Evolutionary conservation across 2,113 vertebrate genomes (phyloP).

Genomic region (Eudyptes chrysolophus): DNA sequence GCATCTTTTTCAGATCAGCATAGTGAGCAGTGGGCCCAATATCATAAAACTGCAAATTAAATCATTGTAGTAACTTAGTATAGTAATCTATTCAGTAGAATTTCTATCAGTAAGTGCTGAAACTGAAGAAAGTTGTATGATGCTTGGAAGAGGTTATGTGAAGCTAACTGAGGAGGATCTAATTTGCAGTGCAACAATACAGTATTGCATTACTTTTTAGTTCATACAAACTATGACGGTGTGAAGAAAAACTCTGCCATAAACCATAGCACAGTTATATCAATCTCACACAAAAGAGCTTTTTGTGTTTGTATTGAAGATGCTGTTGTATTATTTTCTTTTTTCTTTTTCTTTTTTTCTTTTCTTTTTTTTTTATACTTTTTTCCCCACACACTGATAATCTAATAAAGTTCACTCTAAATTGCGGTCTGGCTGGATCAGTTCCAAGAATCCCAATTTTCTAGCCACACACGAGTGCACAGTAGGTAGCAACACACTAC

Average conservation of each 20-base stretch:
- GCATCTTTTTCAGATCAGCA: constrained; percentile 3
- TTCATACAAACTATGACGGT: background rate
- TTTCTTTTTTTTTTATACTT: background rate
- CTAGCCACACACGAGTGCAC: background rate
- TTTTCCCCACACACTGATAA: background rate
- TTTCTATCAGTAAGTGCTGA: background rate
- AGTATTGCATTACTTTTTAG: background rate
- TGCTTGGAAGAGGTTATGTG: constrained; percentile 7
- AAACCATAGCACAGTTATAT: background rate
- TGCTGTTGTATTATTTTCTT: background rate
- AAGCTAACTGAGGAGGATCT: background rate
- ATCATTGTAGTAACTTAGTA: background rate
- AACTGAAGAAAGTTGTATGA: background rate
- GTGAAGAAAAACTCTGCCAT: background rate
- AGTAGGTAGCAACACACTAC: background rate
- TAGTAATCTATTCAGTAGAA: background rate
- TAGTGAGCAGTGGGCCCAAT: background rate
- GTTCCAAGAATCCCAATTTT: background rate
- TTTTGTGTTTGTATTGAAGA: background rate
- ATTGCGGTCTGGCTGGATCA: background rate
- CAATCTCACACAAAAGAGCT: background rate
- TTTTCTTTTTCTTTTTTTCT: too few relatives aligned
- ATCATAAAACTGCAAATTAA: constrained; percentile 32
- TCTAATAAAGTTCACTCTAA: background rate
- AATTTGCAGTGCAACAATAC: constrained; percentile 13